Base-by-base conservation (phyloP, 2,797 vertebrate species). In the Pangasius sanitwongsei region DNA sequence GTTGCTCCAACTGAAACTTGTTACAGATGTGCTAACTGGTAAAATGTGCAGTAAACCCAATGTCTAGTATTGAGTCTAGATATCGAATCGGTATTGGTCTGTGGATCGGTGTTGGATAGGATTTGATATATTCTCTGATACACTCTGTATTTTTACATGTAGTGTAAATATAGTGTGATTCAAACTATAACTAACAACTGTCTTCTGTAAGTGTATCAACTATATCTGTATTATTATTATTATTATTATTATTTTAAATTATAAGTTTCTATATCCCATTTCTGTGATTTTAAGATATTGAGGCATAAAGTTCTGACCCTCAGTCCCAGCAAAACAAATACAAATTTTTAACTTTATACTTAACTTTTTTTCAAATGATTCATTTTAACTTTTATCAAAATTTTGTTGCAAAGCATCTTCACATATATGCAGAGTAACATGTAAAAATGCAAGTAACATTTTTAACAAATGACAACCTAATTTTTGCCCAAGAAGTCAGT, bases 1-100 rank as follows among this genome's bases (percentile, higher is more conserved):
- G 41, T 57, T 37, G 65, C 74, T 83, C n/a, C 16, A 77, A 61
- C 2, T 78, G 44, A 82, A 90, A 88, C 59, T 25, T 67, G 69
- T 55, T 57, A 70, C 23, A 50, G 28, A 88, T 4, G 7, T 31
- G 28, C 41, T 48, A 5, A 86, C 16, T n/a, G 28, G 25, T 65
- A 31, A 70, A 69, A 57, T 44, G 11, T 70, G 23, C 41, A 4
- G 23, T 53, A 77, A 88, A 74, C 44, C 44, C 8, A 31, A 50
- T 84, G 87, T 75, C 75, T 53, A 15, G 7, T 41, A 74, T 23
- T 72, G 48, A 80, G 75, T 80, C 48, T 78, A 53, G 75, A 23
- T 28, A n/a, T 50, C n/a, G 50, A n/a, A 63, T 63, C 25, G 13
- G 15, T 63, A 81, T 37, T 13, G 53, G n/a, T 16, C 16, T 55